phyloP scores from a whole-genome alignment of 2,797 vertebrate species.

The Nothura maculosa region DNA sequence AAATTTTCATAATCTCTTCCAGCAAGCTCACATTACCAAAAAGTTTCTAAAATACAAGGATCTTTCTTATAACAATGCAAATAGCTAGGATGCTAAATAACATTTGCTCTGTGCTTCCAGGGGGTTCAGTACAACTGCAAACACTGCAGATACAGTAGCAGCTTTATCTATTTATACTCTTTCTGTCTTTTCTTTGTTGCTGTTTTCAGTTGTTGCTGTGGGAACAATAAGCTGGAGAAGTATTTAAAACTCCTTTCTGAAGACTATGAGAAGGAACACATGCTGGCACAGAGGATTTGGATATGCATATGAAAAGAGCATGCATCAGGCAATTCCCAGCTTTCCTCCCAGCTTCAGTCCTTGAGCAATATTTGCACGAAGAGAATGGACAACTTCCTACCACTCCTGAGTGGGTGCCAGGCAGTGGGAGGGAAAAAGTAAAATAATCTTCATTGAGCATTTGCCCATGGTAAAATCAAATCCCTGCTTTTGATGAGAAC shows the following conservation, averaged over 20 bases:
- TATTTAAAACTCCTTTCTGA: slow-evolving; percentile 14
- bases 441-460: neutral
- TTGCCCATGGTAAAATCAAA: neutral
- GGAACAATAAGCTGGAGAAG: neutral
- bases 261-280: neutral
- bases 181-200: neutral
- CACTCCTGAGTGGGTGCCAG: neutral
- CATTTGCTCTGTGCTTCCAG: neutral
- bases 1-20: neutral
- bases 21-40: neutral
- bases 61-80: neutral
- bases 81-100: neutral
- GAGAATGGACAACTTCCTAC: neutral
- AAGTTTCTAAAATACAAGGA: neutral
- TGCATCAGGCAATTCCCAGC: neutral
- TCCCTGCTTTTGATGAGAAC: neutral
- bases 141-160: neutral
- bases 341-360: neutral
- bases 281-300: neutral
- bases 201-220: slow-evolving; percentile 23
- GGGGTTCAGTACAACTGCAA: neutral
- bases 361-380: neutral
- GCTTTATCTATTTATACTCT: neutral
- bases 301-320: neutral
- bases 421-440: neutral